Base-by-base conservation (phyloP, 2,888 invertebrate species). In the Spisula subtruncata region DNA sequence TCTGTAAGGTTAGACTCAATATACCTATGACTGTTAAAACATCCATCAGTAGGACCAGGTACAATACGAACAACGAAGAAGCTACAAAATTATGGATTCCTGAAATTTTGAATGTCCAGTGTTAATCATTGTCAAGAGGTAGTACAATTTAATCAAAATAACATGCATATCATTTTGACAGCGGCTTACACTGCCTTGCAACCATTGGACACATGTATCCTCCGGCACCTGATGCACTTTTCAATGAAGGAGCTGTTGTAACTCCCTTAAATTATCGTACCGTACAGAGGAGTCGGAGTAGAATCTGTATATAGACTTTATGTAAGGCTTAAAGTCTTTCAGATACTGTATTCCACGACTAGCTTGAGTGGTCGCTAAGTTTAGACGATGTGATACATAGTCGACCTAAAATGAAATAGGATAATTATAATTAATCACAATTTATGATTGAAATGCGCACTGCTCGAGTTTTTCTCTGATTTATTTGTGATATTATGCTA, bases 211-310 rank as follows among this genome's bases (percentile, higher is more conserved):
- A 51, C 86, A 86, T 29, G 91, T 89, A 18, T 60, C 80, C 80
- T 90, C 91, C 4, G 89, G 79, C 12, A 91, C 81, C 87, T 91
- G 91, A 8, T 18, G 66, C 12, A 80, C 71, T 20, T 84, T 75
- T 29, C 88, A 86, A 87, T 81, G 66, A 29, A 90, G 66, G 4
- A 91, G 51, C 12, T 84, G 29, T 66, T 91, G 89, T 16, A 92
- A 75, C 85, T 92, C 91, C 66, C 91, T 35, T 8, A 91, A 56
- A 54, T 86, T 87, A 80, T 92, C 92, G 87, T 92, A 91, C 4
- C 88, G 56, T 20, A 83, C 83, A 20, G 81, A 82, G 8, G 85
- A 87, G 32, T 87, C 84, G 18, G 83, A 20, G 51, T 87, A 92
- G 81, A 87, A 91, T 12, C 46, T 46, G 81, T 92, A 90, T 41